Evolutionary conservation across 2,888 invertebrate species (phyloP).

Genomic region (Caenorhabditis plicata): DNA sequence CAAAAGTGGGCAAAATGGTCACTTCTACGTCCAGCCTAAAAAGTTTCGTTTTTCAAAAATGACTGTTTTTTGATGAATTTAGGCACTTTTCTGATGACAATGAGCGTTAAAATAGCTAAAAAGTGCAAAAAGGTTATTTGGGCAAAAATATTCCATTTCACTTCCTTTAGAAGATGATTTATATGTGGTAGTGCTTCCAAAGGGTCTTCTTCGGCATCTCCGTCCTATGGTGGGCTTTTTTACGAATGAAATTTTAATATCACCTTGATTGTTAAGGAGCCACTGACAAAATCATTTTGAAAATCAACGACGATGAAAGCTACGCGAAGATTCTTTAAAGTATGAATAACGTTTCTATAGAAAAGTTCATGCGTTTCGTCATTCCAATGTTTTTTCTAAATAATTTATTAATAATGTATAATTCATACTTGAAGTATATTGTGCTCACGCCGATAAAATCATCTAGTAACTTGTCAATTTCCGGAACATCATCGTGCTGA

Average conservation of each 20-base stretch:
- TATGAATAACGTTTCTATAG: conserved; percentile 17
- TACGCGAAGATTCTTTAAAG: conserved; percentile 36
- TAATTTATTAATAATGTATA: not conserved
- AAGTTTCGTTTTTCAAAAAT: too few species aligned
- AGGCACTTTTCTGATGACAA: too few species aligned
- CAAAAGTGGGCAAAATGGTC: too few species aligned
- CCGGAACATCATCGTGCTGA: not conserved
- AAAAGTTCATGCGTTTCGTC: conserved; percentile 25
- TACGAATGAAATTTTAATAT: conserved; percentile 1
- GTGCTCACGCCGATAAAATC: conserved; percentile 20
- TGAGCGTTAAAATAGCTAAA: too few species aligned
- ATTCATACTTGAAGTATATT: not conserved
- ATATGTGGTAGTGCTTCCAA: conserved; percentile 53
- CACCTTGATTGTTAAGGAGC: conserved; percentile 82
- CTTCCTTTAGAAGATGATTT: conserved; percentile 46
- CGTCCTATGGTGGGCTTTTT: conserved; percentile 43
- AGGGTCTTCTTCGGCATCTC: conserved; percentile 57
- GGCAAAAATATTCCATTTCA: conserved; percentile 46
- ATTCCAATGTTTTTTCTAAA: conserved; percentile 26
- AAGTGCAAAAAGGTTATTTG: too few species aligned
- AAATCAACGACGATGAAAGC: conserved; percentile 92
- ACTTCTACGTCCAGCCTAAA: too few species aligned
- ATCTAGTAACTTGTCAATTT: conserved; percentile 18
- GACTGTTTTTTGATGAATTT: too few species aligned
- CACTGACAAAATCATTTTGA: conserved; percentile 95